Evolutionary conservation across 2,113 vertebrate genomes (phyloP).

Genomic region (Fregata magnificens): DNA sequence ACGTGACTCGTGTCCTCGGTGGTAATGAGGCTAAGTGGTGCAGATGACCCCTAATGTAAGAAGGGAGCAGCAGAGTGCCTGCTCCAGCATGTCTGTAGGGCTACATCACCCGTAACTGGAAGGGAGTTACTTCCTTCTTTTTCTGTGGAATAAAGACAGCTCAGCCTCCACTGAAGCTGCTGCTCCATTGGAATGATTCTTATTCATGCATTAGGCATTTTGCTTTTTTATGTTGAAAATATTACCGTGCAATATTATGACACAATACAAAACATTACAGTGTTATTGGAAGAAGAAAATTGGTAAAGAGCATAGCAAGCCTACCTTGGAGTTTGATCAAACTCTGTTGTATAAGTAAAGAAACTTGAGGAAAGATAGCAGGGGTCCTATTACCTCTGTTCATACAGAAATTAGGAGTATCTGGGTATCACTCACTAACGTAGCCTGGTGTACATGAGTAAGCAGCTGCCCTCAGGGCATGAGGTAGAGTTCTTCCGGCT

Average conservation of each 20-base stretch:
- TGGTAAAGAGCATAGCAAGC: not conserved
- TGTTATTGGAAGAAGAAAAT: not conserved
- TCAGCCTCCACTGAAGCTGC: not conserved
- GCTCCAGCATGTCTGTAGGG: not conserved
- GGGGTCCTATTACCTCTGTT: not conserved
- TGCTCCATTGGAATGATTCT: not conserved
- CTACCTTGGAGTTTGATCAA: not conserved
- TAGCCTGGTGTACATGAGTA: not conserved
- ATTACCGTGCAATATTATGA: not conserved
- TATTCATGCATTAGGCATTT: not conserved
- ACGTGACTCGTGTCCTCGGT: not conserved
- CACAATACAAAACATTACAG: not conserved
- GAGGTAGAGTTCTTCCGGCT: not conserved
- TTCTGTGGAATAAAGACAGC: not conserved
- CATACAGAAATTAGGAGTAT: not conserved
- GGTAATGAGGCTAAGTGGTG: slow-evolving; percentile 40
- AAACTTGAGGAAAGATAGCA: not conserved
- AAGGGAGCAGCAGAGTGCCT: not conserved
- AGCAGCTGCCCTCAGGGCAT: not conserved
- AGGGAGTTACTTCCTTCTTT: not conserved
- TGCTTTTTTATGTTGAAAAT: not conserved
- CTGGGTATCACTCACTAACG: not conserved
- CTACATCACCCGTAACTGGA: not conserved
- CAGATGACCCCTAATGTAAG: not conserved
- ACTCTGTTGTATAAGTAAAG: not conserved